Conservation (phyloP, 2,888 invertebrate species). For the Trachelus troglodyta region DNA sequence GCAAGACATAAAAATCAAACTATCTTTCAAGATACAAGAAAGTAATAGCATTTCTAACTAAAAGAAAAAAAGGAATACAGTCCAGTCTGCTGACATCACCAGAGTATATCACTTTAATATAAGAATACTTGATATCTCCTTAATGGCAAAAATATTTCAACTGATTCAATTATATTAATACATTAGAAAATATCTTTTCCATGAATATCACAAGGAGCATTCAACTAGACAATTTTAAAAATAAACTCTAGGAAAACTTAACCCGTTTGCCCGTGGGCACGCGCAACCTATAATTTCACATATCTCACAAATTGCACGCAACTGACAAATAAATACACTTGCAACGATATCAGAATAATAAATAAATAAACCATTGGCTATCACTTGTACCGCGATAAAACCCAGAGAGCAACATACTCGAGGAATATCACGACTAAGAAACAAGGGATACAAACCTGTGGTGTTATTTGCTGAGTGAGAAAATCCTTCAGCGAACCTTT, state of each 20-base stretch:
- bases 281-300: neutral
- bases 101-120: neutral
- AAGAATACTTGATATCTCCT: neutral
- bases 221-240: neutral
- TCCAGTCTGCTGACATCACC: neutral
- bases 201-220: neutral
- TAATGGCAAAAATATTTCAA: neutral
- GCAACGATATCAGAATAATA: neutral
- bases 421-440: slow-evolving; percentile 43
- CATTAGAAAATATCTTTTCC: neutral
- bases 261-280: neutral
- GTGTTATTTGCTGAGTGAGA: slow-evolving; percentile 50
- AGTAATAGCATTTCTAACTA: neutral
- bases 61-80: neutral
- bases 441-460: slow-evolving; percentile 58
- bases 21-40: neutral
- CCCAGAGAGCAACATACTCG: slow-evolving; percentile 40
- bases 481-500: slow-evolving; percentile 60
- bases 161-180: neutral
- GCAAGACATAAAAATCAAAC: neutral
- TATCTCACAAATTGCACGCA: neutral
- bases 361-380: slow-evolving; percentile 7
- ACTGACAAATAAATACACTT: neutral
- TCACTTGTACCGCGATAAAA: slow-evolving; percentile 36
- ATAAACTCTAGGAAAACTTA: neutral